Evolutionary conservation across 2,888 invertebrate genomes (phyloP), one percentile per base, ranked within the genome.

Genomic region (Mythimna pallens): DNA sequence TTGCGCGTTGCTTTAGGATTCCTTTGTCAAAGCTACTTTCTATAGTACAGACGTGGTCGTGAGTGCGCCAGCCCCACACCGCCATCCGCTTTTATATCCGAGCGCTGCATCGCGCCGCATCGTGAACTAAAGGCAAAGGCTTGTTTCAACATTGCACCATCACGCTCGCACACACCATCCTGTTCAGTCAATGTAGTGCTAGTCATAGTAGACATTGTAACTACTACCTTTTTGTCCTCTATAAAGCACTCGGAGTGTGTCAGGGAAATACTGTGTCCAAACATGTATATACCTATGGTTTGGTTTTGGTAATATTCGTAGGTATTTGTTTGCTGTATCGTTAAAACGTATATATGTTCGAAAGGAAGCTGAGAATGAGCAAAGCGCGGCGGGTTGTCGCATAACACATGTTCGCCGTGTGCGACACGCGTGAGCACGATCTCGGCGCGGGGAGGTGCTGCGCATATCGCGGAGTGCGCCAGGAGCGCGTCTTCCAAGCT

Each of bases 21-120:
- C 84, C 84, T 84, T 86, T 86, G 82, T 85, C 82, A 67, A 78
- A 63, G 47, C 70, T 83, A 76, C 84, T 85, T 85, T 83, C 86
- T 85, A 80, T 47, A 65, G 50, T 43, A 50, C 20, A 72, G 76
- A n/a, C 22, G 30, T 61, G 20, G 61, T 34, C 40, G 70, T 50
- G 54, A 65, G 65, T 54, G 57, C 75, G 17, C 22, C 65, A 50
- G 50, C 34, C 40, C 36, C 57, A n/a, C 76, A 12, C 17, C 12
- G 25, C 65, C 36, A 58, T 12, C 17, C 25, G 73, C 73, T 66
- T 66, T 64, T 63, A 30, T 64, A 61, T 67, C 40, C 47, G 57
- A 78, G 57, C 58, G 43, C 55, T 25, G 63, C 55, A 55, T 55
- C 20, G 7, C 62, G 30, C 55, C 25, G 55, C 54, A 36, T 47